These are phyloP conservation scores for Ganaspis brasiliensis DNA, from an alignment of 2,888 invertebrate species.

Conservation along the genomic window DNA sequence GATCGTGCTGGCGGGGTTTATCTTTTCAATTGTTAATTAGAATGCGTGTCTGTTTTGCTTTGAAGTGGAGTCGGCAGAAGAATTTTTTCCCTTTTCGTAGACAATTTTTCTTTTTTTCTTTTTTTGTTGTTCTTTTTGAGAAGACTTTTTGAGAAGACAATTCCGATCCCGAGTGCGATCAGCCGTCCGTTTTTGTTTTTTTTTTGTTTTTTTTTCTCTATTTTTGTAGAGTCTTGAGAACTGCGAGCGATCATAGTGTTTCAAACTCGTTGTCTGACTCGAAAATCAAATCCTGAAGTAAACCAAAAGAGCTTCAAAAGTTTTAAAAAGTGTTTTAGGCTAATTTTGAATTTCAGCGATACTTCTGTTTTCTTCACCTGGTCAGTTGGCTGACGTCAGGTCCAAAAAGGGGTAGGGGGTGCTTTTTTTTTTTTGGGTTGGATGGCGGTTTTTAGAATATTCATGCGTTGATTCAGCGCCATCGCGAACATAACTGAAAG, in stretches of 20 bases:
- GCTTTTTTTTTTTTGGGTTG: constrained; percentile 25
- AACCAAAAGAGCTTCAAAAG: constrained; percentile 26
- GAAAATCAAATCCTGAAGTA: constrained; percentile 19
- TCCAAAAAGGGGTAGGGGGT: constrained; percentile 44
- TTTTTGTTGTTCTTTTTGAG: constrained; percentile 5
- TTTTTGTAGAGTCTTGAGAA: constrained; percentile 59
- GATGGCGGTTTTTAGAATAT: constrained; percentile 15
- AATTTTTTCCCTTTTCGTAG: constrained; percentile 43
- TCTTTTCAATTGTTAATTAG: constrained; percentile 48
- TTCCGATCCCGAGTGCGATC: constrained; percentile 32
- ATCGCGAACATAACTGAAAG: constrained; percentile 36
- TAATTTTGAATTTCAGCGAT: constrained; percentile 44
- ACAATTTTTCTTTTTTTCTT: constrained; percentile 10
- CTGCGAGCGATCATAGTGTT: constrained; percentile 67
- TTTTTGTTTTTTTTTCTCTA: too few species aligned
- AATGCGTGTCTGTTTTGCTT: constrained; percentile 61
- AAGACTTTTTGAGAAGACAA: too few species aligned
- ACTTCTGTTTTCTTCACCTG: constrained; percentile 28
- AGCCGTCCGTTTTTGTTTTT: constrained; percentile 18
- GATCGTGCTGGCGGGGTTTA: constrained; percentile 73
- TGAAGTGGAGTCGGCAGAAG: constrained; percentile 55
- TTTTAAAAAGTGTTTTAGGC: constrained; percentile 5
- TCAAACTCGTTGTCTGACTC: constrained; percentile 35
- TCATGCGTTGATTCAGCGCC: constrained; percentile 10
- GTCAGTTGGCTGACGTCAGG: not conserved